Evolutionary conservation across 2,888 invertebrate species (phyloP).

Genomic region (Acronicta leporina): DNA sequence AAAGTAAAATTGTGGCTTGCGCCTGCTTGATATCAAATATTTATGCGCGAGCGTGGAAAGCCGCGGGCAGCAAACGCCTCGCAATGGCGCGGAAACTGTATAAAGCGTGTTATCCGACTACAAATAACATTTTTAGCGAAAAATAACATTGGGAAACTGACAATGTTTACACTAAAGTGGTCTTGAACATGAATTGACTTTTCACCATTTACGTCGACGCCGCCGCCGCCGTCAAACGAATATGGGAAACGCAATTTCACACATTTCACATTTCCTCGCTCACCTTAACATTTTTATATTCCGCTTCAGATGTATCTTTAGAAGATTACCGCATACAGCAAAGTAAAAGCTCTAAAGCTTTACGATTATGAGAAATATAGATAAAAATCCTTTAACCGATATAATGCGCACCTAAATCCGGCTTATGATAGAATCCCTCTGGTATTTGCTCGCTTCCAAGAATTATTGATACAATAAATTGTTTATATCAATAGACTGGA

Average conservation of each 20-base stretch:
- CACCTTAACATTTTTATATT: conserved; percentile 35
- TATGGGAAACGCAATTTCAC: conserved; percentile 29
- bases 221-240: conserved; percentile 27
- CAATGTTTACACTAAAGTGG: conserved; percentile 48
- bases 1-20: conserved; percentile 70
- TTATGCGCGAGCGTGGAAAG: conserved; percentile 66
- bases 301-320: conserved; percentile 22
- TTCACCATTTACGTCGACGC: conserved; percentile 32
- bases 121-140: conserved; percentile 71
- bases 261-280: conserved; percentile 32
- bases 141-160: conserved; percentile 60
- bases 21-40: conserved; percentile 75
- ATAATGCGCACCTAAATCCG: conserved; percentile 54
- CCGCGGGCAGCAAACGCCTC: conserved; percentile 61
- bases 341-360: conserved; percentile 26
- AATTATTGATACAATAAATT: conserved; percentile 59
- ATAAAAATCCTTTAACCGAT: conserved; percentile 57
- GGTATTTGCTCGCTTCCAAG: conserved; percentile 54
- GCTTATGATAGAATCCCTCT: conserved; percentile 61
- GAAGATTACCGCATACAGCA: conserved; percentile 28
- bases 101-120: conserved; percentile 69
- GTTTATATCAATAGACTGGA: conserved; percentile 42
- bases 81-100: conserved; percentile 65
- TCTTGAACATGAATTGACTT: conserved; percentile 48
- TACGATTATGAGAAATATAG: conserved; percentile 59